phyloP scores from a whole-genome alignment of 2,797 vertebrate genomes.

The Sitta carolinensis region DNA sequence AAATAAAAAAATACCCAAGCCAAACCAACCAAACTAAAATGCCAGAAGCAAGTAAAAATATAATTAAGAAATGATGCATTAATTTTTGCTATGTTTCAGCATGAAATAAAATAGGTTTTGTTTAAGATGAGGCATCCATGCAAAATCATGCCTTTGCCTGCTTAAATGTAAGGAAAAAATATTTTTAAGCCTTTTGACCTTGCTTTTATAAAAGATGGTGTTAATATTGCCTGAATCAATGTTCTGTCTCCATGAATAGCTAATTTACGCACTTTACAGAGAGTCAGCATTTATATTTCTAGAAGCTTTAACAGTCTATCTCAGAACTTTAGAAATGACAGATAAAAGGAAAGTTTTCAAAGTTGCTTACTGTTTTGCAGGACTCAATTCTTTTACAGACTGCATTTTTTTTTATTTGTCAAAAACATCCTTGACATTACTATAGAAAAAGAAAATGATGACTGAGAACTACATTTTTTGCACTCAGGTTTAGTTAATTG shows the following conservation, averaged over 20 bases:
- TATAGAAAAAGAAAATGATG: not conserved
- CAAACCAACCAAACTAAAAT: not conserved
- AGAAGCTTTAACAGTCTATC: not conserved
- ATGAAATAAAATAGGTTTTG: not conserved
- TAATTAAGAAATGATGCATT: not conserved
- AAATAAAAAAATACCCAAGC: fast-evolving
- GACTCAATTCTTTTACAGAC: not conserved
- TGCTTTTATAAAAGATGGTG: not conserved
- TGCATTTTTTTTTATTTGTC: not conserved
- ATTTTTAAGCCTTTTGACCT: not conserved
- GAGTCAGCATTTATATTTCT: not conserved
- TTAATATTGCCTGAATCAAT: not conserved
- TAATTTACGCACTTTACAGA: not conserved
- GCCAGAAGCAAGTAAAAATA: not conserved
- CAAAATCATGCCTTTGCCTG: not conserved
- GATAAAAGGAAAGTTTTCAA: conserved; percentile 5
- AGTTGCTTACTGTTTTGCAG: not conserved
- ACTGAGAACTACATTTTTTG: not conserved
- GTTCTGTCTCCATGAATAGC: not conserved
- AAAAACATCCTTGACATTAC: not conserved
- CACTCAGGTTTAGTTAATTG: not conserved
- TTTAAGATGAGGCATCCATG: not conserved
- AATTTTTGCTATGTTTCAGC: not conserved
- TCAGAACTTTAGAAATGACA: not conserved
- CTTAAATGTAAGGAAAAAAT: not conserved